Evolutionary conservation across 2,888 invertebrate species (phyloP).

Genomic region (Drosophila niveifrons): DNA sequence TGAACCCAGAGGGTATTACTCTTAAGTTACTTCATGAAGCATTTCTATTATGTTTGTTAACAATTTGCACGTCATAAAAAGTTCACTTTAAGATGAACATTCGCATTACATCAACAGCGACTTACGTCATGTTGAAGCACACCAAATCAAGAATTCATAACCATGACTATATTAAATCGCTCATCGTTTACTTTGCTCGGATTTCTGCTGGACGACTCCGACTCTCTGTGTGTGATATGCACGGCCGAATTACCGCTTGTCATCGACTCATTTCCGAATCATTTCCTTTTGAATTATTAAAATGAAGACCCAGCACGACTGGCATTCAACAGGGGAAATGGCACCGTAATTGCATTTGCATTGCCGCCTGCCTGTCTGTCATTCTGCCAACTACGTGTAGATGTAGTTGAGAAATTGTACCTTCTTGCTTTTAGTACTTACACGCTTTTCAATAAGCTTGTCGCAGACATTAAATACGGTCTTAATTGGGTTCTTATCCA

Average conservation of each 20-base stretch:
- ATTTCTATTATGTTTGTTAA: neutral
- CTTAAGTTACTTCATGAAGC: conserved; percentile 6
- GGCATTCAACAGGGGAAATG: conserved; percentile 12
- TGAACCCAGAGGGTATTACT: conserved; percentile 7
- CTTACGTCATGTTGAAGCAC: neutral
- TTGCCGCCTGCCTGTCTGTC: conserved; percentile 5
- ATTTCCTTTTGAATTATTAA: conserved; percentile 76
- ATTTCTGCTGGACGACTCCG: conserved; percentile 25
- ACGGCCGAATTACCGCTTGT: conserved; percentile 71
- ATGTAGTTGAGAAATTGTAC: conserved; percentile 2
- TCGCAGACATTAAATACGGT: conserved; percentile 97
- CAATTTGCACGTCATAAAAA: neutral
- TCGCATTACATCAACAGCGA: neutral
- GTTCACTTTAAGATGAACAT: conserved; percentile 2
- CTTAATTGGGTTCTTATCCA: conserved; percentile 97
- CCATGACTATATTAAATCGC: conserved; percentile 4
- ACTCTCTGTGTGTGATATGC: conserved; percentile 51
- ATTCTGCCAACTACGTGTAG: neutral
- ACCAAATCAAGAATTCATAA: conserved; percentile 7
- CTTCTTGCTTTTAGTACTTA: conserved; percentile 85
- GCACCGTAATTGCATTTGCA: conserved; percentile 58
- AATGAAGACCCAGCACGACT: conserved; percentile 43
- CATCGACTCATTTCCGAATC: conserved; percentile 71
- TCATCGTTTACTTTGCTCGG: conserved; percentile 6
- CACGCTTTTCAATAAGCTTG: conserved; percentile 93